Evolutionary conservation across 92 coral and sea anemone genomes (phyloP), one percentile per base, ranked within the genome.

Genomic region (Plumapathes pennacea): DNA sequence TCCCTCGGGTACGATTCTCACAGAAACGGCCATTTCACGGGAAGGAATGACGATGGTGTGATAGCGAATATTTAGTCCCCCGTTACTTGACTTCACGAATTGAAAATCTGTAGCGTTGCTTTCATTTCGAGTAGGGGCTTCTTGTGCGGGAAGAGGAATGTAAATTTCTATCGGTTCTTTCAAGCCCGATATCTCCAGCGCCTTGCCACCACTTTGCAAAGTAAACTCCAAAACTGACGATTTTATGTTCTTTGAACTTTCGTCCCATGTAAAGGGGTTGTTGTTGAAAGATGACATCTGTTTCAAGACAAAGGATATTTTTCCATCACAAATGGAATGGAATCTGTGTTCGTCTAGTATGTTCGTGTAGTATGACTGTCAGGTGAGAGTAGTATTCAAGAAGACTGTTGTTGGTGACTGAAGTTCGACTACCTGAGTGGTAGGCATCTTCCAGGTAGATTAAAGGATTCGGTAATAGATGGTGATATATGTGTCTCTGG

Each of bases 221-320:
- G 72, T 65, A 60, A 87, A 87, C 36, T 87, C 95, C 1, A 83
- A 57, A 9, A 87, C 95, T 10, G 86, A 80, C 2, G 95, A 82
- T 37, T 72, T 87, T 30, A 87, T 86, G 20, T 71, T 62, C 9
- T 60, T 49, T 2, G 95, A 70, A 13, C 83, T 82, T 25, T 57
- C 24, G 46, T 87, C 95, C 95, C 95, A 87, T 3, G 90, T 87
- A 50, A 71, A 87, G 1, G 95, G 95, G 14, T 87, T 87, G 21
- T 83, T 66, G 1, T 77, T 54, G 45, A 87, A 61, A 15, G 85
- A 62, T 56, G 73, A 40, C 95, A 87, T 82, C 95, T 87, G 65
- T 15, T 21, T 25, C 17, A 30, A 44, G 49, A 13, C 42, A 17
- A 38, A 40, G 10, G 13, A 10, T 7, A 7, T n/a, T n/a, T n/a